phyloP scores from a whole-genome alignment of 2,113 vertebrate species.

The Catharus minimus region DNA sequence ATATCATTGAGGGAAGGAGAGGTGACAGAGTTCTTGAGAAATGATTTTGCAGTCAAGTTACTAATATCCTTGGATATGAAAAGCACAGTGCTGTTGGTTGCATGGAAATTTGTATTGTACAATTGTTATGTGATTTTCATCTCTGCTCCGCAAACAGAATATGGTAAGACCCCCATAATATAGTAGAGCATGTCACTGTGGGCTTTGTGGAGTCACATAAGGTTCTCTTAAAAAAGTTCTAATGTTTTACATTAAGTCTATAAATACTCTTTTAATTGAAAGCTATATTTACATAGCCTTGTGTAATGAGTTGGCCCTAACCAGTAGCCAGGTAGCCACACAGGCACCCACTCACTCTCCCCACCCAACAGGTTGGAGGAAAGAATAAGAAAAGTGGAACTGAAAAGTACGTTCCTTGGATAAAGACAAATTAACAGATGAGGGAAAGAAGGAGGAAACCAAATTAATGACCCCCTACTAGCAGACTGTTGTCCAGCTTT shows the following conservation, averaged over 20 bases:
- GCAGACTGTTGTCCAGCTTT: background rate
- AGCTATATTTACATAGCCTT: background rate
- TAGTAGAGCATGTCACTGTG: background rate
- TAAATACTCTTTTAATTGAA: background rate
- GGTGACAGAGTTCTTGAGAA: background rate
- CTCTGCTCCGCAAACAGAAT: background rate
- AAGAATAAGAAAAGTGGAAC: background rate
- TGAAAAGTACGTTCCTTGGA: background rate
- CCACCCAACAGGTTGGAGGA: background rate
- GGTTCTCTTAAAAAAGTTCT: background rate
- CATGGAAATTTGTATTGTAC: background rate
- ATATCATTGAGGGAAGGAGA: background rate
- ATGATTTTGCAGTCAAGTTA: background rate
- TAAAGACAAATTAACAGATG: background rate
- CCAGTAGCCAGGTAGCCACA: background rate
- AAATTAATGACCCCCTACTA: background rate
- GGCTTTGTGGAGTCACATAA: background rate
- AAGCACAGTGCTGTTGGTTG: background rate
- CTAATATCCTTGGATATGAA: background rate
- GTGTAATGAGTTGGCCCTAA: background rate
- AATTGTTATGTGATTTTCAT: background rate
- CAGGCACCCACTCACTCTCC: background rate
- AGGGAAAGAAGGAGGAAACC: background rate
- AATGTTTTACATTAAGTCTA: background rate
- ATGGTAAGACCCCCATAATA: background rate